phyloP scores from a whole-genome alignment of 2,888 invertebrate genomes.

The Escarpia spicata region DNA sequence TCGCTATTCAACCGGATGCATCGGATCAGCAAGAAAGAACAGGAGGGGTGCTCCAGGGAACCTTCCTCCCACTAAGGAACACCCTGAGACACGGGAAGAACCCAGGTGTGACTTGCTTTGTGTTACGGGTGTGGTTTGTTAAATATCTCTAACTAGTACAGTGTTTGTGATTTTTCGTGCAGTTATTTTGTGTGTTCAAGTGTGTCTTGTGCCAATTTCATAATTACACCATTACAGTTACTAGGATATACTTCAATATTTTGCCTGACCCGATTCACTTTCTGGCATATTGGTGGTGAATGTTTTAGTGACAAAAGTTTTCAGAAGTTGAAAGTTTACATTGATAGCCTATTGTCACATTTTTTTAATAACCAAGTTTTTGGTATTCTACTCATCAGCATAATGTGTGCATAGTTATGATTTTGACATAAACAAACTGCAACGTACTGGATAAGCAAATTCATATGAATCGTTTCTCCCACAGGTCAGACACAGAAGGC shows the following conservation, averaged over 20 bases:
- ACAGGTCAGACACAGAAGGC: not conserved
- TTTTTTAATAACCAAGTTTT: too few relatives aligned
- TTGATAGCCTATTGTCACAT: too few relatives aligned
- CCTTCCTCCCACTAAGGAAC: not conserved
- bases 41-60: not conserved
- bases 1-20: conserved; percentile 21
- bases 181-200: not conserved
- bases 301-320: too few relatives aligned
- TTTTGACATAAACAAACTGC: not conserved
- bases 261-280: too few relatives aligned
- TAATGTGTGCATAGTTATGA: too few relatives aligned
- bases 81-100: not conserved
- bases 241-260: too few relatives aligned
- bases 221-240: too few relatives aligned
- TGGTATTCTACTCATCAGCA: too few relatives aligned
- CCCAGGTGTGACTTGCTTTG: not conserved
- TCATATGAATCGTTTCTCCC: not conserved
- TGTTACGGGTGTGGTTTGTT: not conserved
- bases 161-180: not conserved
- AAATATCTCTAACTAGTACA: not conserved
- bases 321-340: too few relatives aligned
- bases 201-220: too few relatives aligned
- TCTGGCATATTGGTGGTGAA: too few relatives aligned
- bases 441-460: too few relatives aligned
- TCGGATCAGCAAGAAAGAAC: not conserved